These are phyloP conservation scores for Imbricaverruca yamaguchii DNA, from an alignment of 2,888 invertebrate species.

Conservation along the genomic window DNA sequence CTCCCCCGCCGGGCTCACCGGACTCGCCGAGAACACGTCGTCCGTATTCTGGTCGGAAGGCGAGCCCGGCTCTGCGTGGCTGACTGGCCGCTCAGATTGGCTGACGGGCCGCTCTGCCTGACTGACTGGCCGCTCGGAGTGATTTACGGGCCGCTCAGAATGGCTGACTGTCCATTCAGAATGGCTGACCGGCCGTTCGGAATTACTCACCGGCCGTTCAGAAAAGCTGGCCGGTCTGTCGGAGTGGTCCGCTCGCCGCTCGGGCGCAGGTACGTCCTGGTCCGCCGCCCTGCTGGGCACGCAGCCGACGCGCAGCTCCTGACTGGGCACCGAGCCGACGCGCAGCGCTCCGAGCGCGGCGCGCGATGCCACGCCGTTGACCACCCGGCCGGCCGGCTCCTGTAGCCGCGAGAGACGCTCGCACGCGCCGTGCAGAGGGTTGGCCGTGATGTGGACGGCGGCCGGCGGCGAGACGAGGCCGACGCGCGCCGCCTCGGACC, in stretches of 20 bases:
- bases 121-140: no score
- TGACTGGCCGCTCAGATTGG: background rate
- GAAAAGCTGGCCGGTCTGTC: no score
- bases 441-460: background rate
- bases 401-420: background rate
- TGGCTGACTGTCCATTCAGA: no score
- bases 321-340: background rate
- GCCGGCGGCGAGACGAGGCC: background rate
- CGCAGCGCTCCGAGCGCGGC: background rate
- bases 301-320: background rate
- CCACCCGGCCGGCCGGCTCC: conserved; percentile 1
- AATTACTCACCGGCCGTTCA: no score
- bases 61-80: background rate
- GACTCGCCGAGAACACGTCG: background rate
- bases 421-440: conserved; percentile 29
- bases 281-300: background rate
- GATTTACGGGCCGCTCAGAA: no score
- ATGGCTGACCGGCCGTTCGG: no score
- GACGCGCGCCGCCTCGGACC: background rate
- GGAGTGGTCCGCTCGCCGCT: no score
- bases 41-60: background rate
- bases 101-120: no score
- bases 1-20: conserved; percentile 6
- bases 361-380: background rate
- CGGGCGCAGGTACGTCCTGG: no score